Conservation (phyloP, 2,113 vertebrate genomes). For the Gadus chalcogrammus region DNA sequence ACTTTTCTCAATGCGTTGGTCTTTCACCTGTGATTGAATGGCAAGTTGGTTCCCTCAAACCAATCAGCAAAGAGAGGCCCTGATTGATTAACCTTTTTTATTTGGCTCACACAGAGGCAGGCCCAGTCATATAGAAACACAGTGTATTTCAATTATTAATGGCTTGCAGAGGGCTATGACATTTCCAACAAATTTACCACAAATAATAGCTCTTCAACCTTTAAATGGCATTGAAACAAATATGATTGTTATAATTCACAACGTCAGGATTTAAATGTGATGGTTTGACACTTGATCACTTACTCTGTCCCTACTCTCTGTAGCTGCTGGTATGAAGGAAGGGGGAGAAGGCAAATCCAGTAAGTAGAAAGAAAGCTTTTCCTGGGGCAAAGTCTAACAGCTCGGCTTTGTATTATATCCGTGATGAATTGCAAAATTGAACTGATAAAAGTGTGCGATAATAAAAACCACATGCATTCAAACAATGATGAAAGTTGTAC, state of each 20-base stretch:
- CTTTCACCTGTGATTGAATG: no score
- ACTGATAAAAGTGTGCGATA: neutral
- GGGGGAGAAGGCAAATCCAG: constrained; percentile 64
- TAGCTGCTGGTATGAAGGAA: constrained; percentile 90
- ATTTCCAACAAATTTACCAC: no score
- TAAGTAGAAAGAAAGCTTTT: constrained; percentile 49
- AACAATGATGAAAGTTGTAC: neutral
- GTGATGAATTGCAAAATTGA: neutral
- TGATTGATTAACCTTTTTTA: no score
- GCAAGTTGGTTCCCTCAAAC: no score
- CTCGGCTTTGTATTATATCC: fast-evolving
- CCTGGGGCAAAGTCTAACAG: no score
- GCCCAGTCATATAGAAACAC: no score
- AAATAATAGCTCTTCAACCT: no score
- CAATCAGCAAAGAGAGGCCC: no score
- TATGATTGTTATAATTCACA: neutral
- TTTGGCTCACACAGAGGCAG: no score
- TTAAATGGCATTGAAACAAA: neutral
- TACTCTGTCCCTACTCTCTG: neutral
- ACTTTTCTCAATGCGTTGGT: no score
- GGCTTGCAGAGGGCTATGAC: no score
- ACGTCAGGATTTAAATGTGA: neutral
- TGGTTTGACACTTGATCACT: neutral
- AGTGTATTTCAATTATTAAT: neutral
- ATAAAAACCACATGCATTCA: neutral